Evolutionary conservation across 2,888 invertebrate genomes (phyloP).

Genomic region (Drosophila cognata): DNA sequence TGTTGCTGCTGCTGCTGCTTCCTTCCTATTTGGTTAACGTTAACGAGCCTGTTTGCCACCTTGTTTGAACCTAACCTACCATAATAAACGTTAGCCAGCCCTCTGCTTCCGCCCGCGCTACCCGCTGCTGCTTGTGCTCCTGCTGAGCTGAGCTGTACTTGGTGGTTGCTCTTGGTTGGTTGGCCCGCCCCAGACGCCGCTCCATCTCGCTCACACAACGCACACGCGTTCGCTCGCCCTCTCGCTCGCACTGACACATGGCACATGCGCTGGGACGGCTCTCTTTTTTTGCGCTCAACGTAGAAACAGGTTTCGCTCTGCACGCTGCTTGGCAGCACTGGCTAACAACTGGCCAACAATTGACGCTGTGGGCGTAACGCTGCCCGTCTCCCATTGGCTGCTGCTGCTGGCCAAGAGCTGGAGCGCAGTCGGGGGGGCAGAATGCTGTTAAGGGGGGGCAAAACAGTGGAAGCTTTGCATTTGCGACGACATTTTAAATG

Average conservation of each 20-base stretch:
- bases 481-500: slow-evolving; percentile 83
- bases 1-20: slow-evolving; percentile 49
- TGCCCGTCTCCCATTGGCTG: slow-evolving; percentile 57
- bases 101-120: slow-evolving; percentile 18
- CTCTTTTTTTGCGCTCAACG: slow-evolving; percentile 22
- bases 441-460: background rate
- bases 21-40: slow-evolving; percentile 80
- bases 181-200: slow-evolving; percentile 39
- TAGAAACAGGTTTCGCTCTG: slow-evolving; percentile 61
- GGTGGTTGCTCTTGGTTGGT: slow-evolving; percentile 42
- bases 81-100: slow-evolving; percentile 69
- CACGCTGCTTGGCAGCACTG: slow-evolving; percentile 78
- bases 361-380: slow-evolving; percentile 63
- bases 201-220: slow-evolving; percentile 35
- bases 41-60: slow-evolving; percentile 79
- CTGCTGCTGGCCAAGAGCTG: slow-evolving; percentile 11
- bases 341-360: slow-evolving; percentile 56
- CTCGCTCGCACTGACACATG: slow-evolving; percentile 3
- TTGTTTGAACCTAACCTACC: slow-evolving; percentile 83
- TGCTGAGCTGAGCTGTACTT: slow-evolving; percentile 14
- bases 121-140: slow-evolving; percentile 16
- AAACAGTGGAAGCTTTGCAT: slow-evolving; percentile 35
- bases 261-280: slow-evolving; percentile 28
- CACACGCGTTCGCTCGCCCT: background rate
- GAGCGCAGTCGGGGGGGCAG: background rate